These are phyloP conservation scores for Heteractis magnifica DNA, from an alignment of 92 coral and sea anemone species.

Conservation along the genomic window DNA sequence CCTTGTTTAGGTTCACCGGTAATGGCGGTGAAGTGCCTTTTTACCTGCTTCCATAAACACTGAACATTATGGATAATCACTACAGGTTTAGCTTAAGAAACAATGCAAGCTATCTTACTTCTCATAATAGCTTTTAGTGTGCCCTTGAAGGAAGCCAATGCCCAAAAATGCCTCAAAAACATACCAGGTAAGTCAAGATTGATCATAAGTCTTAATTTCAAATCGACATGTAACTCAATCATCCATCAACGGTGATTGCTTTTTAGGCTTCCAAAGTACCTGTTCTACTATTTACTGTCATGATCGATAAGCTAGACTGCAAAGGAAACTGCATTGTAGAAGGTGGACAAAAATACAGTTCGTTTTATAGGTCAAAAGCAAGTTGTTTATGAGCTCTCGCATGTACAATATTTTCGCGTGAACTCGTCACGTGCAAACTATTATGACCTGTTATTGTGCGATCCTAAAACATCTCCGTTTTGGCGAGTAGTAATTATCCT, in stretches of 20 bases:
- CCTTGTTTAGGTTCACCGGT: constrained; percentile 30
- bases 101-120: constrained; percentile 16
- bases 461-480: background rate
- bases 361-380: background rate
- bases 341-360: too few species aligned
- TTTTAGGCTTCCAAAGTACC: constrained; percentile 2
- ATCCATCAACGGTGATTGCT: background rate
- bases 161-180: constrained; percentile 24
- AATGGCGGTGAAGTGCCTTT: constrained; percentile 34
- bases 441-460: background rate
- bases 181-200: constrained; percentile 1
- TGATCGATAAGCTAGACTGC: background rate
- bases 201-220: too few species aligned
- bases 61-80: constrained; percentile 20
- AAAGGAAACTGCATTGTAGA: background rate
- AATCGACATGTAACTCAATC: background rate
- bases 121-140: background rate
- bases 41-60: constrained; percentile 6
- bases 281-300: background rate
- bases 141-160: background rate
- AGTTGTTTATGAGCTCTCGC: background rate
- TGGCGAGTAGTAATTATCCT: background rate
- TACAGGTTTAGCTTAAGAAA: constrained; percentile 1
- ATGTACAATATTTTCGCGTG: background rate
- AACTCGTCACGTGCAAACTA: constrained; percentile 1